phyloP scores from a whole-genome alignment of 2,113 vertebrate species.

The Physeter macrocephalus region DNA sequence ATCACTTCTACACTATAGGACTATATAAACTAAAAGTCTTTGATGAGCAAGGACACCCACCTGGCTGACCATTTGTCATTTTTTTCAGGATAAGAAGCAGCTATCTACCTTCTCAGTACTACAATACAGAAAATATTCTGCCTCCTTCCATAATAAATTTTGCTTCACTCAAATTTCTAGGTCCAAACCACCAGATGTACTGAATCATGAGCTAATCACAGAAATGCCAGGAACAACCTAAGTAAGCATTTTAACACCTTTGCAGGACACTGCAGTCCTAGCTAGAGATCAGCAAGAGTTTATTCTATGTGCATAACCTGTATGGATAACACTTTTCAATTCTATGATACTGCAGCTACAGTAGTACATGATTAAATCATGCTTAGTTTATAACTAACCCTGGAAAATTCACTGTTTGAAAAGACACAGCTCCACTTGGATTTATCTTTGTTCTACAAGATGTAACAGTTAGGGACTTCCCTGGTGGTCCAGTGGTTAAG shows the following conservation, averaged over 20 bases:
- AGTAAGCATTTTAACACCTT: slow-evolving; percentile 58
- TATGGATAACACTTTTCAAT: slow-evolving; percentile 13
- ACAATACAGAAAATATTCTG: slow-evolving; percentile 36
- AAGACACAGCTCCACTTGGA: background rate
- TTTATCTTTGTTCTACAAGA: background rate
- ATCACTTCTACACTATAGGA: slow-evolving; percentile 71
- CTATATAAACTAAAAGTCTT: slow-evolving; percentile 63
- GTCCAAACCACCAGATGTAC: slow-evolving; percentile 72
- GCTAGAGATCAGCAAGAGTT: slow-evolving; percentile 46
- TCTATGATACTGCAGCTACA: slow-evolving; percentile 53
- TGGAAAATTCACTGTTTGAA: background rate
- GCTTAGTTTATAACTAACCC: slow-evolving; percentile 56
- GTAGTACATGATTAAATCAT: slow-evolving; percentile 58
- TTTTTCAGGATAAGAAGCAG: slow-evolving; percentile 84
- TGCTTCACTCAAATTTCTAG: slow-evolving; percentile 80
- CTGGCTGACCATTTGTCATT: slow-evolving; percentile 89
- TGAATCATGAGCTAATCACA: slow-evolving; percentile 72
- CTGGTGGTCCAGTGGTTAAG: no score
- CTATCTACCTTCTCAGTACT: slow-evolving; percentile 87
- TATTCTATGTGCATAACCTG: background rate
- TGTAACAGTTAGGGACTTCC: background rate
- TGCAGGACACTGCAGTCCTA: slow-evolving; percentile 60
- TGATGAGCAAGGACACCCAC: slow-evolving; percentile 77
- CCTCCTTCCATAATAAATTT: slow-evolving; percentile 78
- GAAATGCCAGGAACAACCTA: slow-evolving; percentile 52